Evolutionary conservation across 2,888 invertebrate genomes (phyloP).

Genomic region (Tetragnatha montana): DNA sequence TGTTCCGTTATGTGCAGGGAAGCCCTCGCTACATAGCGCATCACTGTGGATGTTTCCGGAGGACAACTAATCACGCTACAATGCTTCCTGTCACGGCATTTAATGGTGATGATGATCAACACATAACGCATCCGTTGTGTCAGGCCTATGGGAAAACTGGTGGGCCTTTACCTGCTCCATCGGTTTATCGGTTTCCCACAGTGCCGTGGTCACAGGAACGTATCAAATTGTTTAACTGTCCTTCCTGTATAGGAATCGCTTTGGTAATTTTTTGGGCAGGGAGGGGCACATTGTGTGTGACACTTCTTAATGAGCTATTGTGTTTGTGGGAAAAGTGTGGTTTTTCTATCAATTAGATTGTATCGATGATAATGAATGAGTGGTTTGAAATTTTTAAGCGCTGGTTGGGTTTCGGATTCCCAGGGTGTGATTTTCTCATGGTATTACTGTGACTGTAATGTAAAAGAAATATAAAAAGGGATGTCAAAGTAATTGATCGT

Average conservation of each 20-base stretch:
- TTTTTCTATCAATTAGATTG: background rate
- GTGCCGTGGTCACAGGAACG: constrained; percentile 24
- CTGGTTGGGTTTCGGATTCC: background rate
- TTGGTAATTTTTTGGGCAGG: background rate
- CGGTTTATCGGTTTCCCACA: constrained; percentile 64
- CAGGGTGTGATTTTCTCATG: background rate
- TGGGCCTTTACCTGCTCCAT: constrained; percentile 39
- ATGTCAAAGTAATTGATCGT: too few relatives aligned
- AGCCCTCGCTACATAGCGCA: constrained; percentile 38
- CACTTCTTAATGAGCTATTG: constrained; percentile 1
- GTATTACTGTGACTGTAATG: background rate
- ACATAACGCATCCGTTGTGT: constrained; percentile 56
- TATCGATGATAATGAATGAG: background rate
- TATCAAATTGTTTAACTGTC: constrained; percentile 32
- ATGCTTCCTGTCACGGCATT: constrained; percentile 66
- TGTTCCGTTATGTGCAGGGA: constrained; percentile 42
- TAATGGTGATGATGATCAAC: constrained; percentile 62
- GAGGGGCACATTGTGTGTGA: background rate
- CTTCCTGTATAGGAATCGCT: background rate
- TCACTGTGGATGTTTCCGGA: constrained; percentile 68
- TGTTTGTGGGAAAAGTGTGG: background rate
- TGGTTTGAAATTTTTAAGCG: background rate
- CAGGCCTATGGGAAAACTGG: constrained; percentile 58
- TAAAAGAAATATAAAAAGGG: too few relatives aligned
- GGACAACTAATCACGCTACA: constrained; percentile 36